Evolutionary conservation across 2,113 vertebrate species (phyloP).

Genomic region (Choloepus hoffmanni): DNA sequence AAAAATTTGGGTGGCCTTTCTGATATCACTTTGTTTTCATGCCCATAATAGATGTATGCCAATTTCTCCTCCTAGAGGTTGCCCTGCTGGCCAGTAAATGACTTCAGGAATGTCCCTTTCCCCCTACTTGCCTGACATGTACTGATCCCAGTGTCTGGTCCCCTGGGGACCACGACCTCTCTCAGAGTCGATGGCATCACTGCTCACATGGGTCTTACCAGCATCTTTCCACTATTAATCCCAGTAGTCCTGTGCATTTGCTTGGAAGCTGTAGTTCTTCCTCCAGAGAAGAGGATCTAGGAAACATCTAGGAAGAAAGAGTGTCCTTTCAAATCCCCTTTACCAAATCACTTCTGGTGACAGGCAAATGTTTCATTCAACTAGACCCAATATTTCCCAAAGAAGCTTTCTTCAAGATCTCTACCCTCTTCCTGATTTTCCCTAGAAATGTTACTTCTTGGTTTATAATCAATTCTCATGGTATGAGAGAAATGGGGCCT

Average conservation of each 20-base stretch:
- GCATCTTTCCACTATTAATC: neutral
- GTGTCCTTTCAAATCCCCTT: neutral
- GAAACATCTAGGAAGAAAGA: neutral
- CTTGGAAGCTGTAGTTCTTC: neutral
- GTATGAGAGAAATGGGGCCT: neutral
- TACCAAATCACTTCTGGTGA: neutral
- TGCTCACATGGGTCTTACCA: neutral
- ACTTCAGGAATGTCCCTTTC: neutral
- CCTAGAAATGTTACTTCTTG: neutral
- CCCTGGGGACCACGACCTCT: neutral
- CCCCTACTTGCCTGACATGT: too few species aligned
- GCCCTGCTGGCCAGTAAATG: neutral
- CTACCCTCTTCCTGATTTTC: neutral
- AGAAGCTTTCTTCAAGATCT: neutral
- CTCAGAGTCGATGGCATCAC: neutral
- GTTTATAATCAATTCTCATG: neutral
- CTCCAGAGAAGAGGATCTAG: neutral
- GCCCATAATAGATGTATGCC: too few species aligned
- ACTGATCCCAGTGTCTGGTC: neutral
- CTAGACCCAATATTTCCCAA: neutral
- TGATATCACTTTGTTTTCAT: fast-evolving
- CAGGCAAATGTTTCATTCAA: neutral
- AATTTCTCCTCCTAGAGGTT: neutral
- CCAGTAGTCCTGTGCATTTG: neutral
- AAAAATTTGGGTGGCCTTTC: neutral